Conservation (phyloP, 2,113 vertebrate genomes). For the Alaudala cheleensis region DNA sequence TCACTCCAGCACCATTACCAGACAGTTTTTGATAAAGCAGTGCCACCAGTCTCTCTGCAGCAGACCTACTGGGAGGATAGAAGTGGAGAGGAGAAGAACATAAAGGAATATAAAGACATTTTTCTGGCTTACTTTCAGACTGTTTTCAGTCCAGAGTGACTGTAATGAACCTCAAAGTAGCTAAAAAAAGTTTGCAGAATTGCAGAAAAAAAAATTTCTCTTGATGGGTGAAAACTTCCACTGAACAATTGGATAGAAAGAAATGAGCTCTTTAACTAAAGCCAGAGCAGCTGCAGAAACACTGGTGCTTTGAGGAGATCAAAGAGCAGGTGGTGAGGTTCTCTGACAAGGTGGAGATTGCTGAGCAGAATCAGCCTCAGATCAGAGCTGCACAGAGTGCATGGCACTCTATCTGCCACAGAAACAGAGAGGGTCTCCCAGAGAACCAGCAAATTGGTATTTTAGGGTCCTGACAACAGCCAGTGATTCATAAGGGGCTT, state of each 20-base stretch:
- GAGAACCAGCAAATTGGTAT: neutral
- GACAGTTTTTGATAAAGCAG: neutral
- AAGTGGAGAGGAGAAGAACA: fast-evolving
- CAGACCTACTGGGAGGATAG: neutral
- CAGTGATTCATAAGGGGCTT: neutral
- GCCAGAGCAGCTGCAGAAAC: neutral
- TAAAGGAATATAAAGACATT: neutral
- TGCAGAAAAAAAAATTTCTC: neutral
- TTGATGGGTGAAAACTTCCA: neutral
- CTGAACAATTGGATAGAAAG: neutral
- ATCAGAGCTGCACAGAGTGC: neutral
- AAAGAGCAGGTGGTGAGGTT: neutral
- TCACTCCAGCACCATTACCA: neutral
- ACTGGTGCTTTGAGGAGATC: neutral
- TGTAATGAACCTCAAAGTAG: neutral
- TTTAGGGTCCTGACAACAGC: neutral
- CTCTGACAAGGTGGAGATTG: neutral
- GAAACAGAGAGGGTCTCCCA: neutral
- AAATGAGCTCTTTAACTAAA: neutral
- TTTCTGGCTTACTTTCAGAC: neutral
- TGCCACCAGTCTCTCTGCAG: neutral
- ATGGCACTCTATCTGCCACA: neutral
- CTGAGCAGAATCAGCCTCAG: neutral
- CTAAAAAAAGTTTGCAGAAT: neutral
- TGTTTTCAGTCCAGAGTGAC: neutral